Base-by-base conservation (phyloP, 2,888 invertebrate species). In the Stenurella melanura region DNA sequence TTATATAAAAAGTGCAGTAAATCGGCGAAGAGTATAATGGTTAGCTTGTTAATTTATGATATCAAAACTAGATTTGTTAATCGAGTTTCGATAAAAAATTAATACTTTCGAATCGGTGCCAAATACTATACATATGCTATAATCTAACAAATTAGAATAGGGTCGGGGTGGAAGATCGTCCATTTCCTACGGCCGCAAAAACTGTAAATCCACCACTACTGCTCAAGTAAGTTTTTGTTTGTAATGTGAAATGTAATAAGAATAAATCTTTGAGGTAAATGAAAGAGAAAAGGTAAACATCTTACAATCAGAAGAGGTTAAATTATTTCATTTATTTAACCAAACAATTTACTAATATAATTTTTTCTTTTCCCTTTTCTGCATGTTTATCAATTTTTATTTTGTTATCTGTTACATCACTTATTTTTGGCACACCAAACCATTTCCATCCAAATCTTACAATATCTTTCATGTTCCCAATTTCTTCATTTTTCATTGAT, bases 361-460 rank as follows among this genome's bases (percentile, higher is more conserved):
- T 19, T 15, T 73, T 73, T 73, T 66, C 64, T 42, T 70, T 76
- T 74, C 69, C 73, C 68, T 58, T 58, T 61, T 42, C 17, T 18
- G 42, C 58, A 75, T 78, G 77, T 54, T 58, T 79, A 79, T 77
- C 60, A 12, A 38, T 11, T 9, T 18, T 58, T 58, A 9, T 18
- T 58, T 58, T 18, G 3, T 57, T 57, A 1, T 57, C 12, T 19
- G 18, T 58, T 58, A 12, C 18, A 19, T 19, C 12, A 19, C 58
- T 12, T 58, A 50, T 50, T 50, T 50, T n/a, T n/a, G n/a, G 0
- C 50, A 50, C 12, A 50, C 7, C 12, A 50, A n/a, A 50, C 50
- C n/a, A 50, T n/a, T 50, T 50, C 50, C 50, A 50, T n/a, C 50
- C 50, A 50, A 50, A 50, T 50, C 15, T 50, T 50, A n/a, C 18